Conservation (phyloP, 2,888 invertebrate species). For the Cataglyphis cursor region DNA sequence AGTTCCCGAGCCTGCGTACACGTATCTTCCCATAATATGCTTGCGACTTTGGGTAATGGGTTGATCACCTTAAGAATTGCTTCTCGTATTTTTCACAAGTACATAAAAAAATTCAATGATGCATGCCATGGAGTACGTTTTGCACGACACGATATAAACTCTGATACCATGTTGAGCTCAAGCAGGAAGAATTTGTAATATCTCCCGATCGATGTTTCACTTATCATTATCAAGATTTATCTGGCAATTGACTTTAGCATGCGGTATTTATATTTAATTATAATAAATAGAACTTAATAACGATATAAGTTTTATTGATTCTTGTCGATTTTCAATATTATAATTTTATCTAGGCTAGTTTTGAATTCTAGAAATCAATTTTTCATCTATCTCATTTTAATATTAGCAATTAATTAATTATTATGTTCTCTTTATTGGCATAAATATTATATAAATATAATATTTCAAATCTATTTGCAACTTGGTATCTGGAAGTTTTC, state of each 20-base stretch:
- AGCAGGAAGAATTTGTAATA: not conserved
- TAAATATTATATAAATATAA: not conserved
- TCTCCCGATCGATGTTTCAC: not conserved
- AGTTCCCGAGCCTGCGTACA: constrained; percentile 50
- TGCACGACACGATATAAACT: constrained; percentile 63
- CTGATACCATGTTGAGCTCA: constrained; percentile 31
- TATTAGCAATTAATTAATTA: not conserved
- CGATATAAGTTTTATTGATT: not conserved
- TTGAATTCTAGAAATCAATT: not conserved
- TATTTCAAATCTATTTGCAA: not conserved
- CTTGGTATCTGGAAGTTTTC: constrained; percentile 30
- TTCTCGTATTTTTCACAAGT: constrained; percentile 71
- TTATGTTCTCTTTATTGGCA: not conserved
- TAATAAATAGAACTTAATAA: not conserved
- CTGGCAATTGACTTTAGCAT: not conserved
- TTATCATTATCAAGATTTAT: not conserved
- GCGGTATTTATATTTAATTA: not conserved
- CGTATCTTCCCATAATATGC: constrained; percentile 63
- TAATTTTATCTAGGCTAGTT: not conserved
- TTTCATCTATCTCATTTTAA: not conserved
- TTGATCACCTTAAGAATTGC: constrained; percentile 70
- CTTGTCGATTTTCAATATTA: not conserved
- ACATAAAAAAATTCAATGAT: constrained; percentile 65
- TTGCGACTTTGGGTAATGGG: constrained; percentile 72
- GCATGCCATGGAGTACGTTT: constrained; percentile 70